These are phyloP conservation scores for Zeugodacus cucurbitae DNA, from an alignment of 1,140 invertebrate species.

Conservation along the genomic window DNA sequence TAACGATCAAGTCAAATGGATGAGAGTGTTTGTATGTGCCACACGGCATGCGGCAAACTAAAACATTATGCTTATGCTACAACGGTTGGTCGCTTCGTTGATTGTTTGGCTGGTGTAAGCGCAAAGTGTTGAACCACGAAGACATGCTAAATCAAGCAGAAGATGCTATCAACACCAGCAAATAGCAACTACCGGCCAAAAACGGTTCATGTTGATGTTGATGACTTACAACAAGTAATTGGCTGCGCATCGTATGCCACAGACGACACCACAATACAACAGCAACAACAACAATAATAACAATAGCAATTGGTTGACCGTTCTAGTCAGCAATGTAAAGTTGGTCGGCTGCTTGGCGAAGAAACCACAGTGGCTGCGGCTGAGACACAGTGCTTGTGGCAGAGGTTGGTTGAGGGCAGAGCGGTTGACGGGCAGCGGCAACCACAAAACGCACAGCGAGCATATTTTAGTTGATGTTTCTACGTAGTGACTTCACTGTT, in stretches of 20 bases:
- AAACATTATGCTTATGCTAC: neutral
- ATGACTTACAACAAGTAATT: constrained; percentile 65
- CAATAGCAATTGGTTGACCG: constrained; percentile 40
- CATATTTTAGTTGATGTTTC: neutral
- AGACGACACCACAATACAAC: no score
- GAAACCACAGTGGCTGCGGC: neutral
- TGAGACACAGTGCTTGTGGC: neutral
- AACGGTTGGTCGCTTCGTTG: no score
- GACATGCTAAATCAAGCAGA: constrained; percentile 65
- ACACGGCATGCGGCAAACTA: neutral
- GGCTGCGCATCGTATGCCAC: constrained; percentile 57
- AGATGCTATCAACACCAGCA: constrained; percentile 64
- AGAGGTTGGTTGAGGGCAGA: neutral
- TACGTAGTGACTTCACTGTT: neutral
- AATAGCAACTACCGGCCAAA: constrained; percentile 46
- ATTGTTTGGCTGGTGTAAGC: neutral
- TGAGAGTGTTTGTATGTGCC: neutral
- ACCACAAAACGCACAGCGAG: constrained; percentile 6
- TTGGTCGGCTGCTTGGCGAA: neutral
- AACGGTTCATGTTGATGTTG: constrained; percentile 58
- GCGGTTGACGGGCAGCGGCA: neutral
- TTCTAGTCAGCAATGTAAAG: neutral
- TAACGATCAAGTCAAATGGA: neutral
- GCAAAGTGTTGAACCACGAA: constrained; percentile 63
- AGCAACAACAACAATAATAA: constrained; percentile 46